Base-by-base conservation (phyloP, 1,140 invertebrate species). In the Lethocerus indicus region DNA sequence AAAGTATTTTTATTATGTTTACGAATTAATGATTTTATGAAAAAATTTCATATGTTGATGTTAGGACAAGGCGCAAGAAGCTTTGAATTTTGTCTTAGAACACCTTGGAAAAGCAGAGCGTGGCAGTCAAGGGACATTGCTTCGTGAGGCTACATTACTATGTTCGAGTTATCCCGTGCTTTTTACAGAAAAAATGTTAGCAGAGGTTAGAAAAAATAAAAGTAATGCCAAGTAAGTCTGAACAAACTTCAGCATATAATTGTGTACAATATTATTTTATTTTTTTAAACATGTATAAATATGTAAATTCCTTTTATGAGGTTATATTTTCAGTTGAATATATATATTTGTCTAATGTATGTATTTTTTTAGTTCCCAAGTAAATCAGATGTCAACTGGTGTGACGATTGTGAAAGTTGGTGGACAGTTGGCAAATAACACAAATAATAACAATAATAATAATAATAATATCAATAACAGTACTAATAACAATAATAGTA, bases 341-440 rank as follows among this genome's bases (percentile, higher is more conserved):
- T n/a, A n/a, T n/a, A n/a, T n/a, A n/a, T n/a, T 40, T 41, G 24
- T 6, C 6, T 37, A 46, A 37, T 51, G 2, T 44, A 20, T 46
- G 52, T 48, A 40, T 43, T 40, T 53, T 51, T 52, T 21, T 49
- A 53, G 54, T 37, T 54, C 57, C 56, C 68, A 74, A 63, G 74
- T 77, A n/a, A 80, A 75, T 57, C 74, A 81, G 55, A 81, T 72
- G 5, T 73, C 75, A 5, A 74, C 75, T 35, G 79, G 79, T 20
- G 76, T 83, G 1, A 83, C 81, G 4, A 83, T 83, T 29, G 81
- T 83, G 5, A 81, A 79, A 63, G 68, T 84, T 9, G 77, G 78
- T 16, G 77, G 77, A 9, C 47, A 43, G 25, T n/a, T 45, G 26
- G 25, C 40, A 13, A 42, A 48, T 24, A 39, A 24, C 23, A 36